Base-by-base conservation (phyloP, 2,888 invertebrate genomes). In the Auanema sp. region DNA sequence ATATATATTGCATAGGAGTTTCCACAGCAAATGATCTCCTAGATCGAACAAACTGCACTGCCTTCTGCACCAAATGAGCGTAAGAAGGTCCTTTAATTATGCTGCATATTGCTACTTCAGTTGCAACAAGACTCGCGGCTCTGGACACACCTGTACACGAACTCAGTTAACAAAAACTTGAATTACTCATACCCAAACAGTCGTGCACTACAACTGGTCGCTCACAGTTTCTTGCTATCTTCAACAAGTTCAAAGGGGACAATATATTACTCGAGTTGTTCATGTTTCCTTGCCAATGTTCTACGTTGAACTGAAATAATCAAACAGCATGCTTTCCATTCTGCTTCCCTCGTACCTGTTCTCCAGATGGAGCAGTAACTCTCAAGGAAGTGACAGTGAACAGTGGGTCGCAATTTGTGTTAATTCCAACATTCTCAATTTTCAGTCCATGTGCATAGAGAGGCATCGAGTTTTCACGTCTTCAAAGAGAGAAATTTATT, bases 281-380 rank as follows among this genome's bases (percentile, higher is more conserved):
- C 69, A 81, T 58, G 56, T 81, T 77, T 43, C 74, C 81, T 62
- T 81, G 79, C 78, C 79, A 81, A 58, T 79, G 80, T 54, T 80
- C 80, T 18, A 80, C 64, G 42, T 70, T 74, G 21, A 72, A 70
- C 76, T 76, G 61, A 59, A 76, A 59, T n/a, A n/a, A n/a, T n/a
- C n/a, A n/a, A n/a, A 12, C 12, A 43, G 43, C n/a, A n/a, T n/a
- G 11, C 18, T 50, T 50, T 16, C 11, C 14, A 16, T 16, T n/a
- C n/a, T n/a, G n/a, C n/a, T n/a, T n/a, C n/a, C n/a, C 24, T 21
- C 42, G 5, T 18, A 75, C 75, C 66, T 79, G 72, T 25, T 76
- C 75, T 21, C 72, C 65, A 49, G 67, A 49, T 5, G 77, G 77
- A 2, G 77, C 80, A 16, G 69, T 72, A 24, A 80, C 63, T 10